Conservation (phyloP, 2,797 vertebrate genomes). For the Rachycentron canadum region DNA sequence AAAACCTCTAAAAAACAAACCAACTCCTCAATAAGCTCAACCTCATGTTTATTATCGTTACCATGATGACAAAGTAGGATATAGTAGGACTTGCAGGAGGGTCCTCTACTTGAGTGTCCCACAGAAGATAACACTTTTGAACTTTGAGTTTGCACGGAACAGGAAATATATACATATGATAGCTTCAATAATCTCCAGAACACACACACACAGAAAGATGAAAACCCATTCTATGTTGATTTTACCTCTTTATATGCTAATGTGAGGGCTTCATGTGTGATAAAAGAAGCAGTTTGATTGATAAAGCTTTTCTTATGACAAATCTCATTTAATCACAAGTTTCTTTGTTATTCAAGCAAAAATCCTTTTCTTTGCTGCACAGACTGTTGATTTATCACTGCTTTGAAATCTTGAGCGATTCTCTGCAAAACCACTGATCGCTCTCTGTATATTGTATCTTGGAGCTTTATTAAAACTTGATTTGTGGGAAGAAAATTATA, state of each 20-base stretch:
- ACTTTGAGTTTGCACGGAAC: too few species aligned
- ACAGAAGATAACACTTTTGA: too few species aligned
- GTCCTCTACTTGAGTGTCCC: too few species aligned
- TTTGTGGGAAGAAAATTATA: neutral
- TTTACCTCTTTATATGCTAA: constrained; percentile 31
- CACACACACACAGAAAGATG: neutral
- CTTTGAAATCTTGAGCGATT: neutral
- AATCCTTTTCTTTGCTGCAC: constrained; percentile 19
- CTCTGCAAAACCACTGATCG: neutral
- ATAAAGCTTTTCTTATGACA: constrained; percentile 14
- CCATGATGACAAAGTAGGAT: neutral
- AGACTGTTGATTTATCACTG: neutral
- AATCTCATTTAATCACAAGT: constrained; percentile 16
- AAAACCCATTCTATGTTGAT: constrained; percentile 8
- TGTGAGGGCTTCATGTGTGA: neutral
- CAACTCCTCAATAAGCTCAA: neutral
- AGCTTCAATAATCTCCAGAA: too few species aligned
- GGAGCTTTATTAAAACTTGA: neutral
- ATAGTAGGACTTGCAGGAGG: too few species aligned
- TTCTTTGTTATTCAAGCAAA: constrained; percentile 22
- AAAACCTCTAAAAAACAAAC: too few species aligned
- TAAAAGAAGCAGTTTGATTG: constrained; percentile 8
- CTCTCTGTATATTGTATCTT: neutral
- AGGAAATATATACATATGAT: too few species aligned
- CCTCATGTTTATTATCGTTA: neutral